Conservation (phyloP, 2,888 invertebrate species). For the Trissonchulus sp. region DNA sequence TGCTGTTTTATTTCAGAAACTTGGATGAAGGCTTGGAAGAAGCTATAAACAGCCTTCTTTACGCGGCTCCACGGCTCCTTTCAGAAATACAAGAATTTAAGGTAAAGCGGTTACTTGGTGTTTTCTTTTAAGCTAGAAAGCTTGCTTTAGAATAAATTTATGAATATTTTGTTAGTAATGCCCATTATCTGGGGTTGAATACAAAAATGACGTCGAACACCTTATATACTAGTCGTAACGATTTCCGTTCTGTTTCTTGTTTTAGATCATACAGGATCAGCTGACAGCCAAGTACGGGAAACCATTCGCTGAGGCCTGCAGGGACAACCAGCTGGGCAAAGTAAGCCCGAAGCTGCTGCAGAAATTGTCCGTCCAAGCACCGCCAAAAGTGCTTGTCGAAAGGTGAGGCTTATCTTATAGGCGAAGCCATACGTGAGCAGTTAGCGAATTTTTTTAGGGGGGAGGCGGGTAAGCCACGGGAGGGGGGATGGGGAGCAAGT, state of each 20-base stretch:
- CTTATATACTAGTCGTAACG: conserved; percentile 44
- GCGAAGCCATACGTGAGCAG: no score
- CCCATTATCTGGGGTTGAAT: no score
- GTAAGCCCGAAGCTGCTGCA: conserved; percentile 86
- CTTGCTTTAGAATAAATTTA: no score
- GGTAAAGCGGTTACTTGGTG: conserved; percentile 33
- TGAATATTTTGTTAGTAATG: no score
- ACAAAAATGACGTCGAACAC: neutral
- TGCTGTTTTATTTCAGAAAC: conserved; percentile 55
- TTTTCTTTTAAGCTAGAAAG: conserved; percentile 4
- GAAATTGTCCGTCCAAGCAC: conserved; percentile 86
- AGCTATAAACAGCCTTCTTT: conserved; percentile 88
- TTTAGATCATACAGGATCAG: conserved; percentile 75
- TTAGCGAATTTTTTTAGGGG: no score
- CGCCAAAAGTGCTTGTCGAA: conserved; percentile 88
- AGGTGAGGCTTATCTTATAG: conserved; percentile 58
- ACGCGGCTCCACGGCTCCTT: conserved; percentile 84
- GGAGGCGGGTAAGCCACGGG: no score
- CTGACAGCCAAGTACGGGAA: conserved; percentile 86
- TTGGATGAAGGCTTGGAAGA: conserved; percentile 91
- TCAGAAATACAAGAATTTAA: conserved; percentile 56
- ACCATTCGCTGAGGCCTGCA: conserved; percentile 80
- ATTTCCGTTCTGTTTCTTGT: no score
- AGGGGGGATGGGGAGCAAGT: no score
- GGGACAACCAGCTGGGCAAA: conserved; percentile 70